These are phyloP conservation scores for Chrysomela aeneicollis DNA, from an alignment of 2,888 invertebrate genomes.

Conservation along the genomic window DNA sequence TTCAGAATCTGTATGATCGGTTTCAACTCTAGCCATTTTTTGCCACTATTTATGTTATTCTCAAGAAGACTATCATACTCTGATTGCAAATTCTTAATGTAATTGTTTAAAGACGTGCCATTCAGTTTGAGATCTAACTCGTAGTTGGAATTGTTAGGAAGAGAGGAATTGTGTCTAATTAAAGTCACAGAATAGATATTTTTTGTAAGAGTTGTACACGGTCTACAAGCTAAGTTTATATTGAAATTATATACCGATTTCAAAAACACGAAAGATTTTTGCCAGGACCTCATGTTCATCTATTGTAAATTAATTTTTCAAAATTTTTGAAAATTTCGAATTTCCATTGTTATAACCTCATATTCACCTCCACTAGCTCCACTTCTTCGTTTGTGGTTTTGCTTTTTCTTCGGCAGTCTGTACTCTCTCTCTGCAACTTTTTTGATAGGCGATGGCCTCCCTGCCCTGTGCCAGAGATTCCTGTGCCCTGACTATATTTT, in stretches of 20 bases:
- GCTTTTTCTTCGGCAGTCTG: too few relatives aligned
- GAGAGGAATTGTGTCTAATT: slow-evolving; percentile 10
- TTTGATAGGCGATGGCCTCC: too few relatives aligned
- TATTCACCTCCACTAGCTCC: too few relatives aligned
- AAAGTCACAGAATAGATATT: neutral
- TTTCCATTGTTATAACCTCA: too few relatives aligned
- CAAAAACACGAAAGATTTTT: slow-evolving; percentile 1
- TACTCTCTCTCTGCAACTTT: too few relatives aligned
- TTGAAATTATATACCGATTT: neutral
- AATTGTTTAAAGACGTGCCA: slow-evolving; percentile 52
- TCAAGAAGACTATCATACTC: slow-evolving; percentile 47
- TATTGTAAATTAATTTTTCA: neutral
- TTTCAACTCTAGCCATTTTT: slow-evolving; percentile 59
- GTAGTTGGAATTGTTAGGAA: slow-evolving; percentile 36
- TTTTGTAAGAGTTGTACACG: neutral
- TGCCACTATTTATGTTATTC: slow-evolving; percentile 15
- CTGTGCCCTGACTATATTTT: too few relatives aligned
- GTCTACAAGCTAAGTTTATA: neutral
- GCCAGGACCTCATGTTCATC: neutral
- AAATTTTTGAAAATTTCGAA: neutral
- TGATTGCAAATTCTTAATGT: slow-evolving; percentile 51
- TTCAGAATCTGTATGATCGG: slow-evolving; percentile 68
- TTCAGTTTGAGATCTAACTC: slow-evolving; percentile 51
- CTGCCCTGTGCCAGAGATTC: too few relatives aligned
- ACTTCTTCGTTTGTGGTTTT: too few relatives aligned